Evolutionary conservation across 2,888 invertebrate species (phyloP).

Genomic region (Caenorhabditis angaria): DNA sequence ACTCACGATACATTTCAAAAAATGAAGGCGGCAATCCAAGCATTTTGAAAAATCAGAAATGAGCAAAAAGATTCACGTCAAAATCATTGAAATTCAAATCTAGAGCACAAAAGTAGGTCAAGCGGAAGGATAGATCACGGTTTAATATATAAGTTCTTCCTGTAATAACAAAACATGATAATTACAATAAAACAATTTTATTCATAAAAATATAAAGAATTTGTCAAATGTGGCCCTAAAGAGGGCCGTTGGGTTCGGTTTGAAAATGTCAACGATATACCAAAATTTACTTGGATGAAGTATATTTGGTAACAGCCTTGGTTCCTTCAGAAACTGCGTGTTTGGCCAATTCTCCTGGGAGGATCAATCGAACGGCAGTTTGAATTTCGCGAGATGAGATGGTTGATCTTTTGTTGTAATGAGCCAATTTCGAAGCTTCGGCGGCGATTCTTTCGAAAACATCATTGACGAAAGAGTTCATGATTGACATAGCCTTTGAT

Average conservation of each 20-base stretch:
- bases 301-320: conserved; percentile 49
- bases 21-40: too few relatives aligned
- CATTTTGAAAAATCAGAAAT: too few relatives aligned
- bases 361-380: conserved; percentile 66
- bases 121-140: too few relatives aligned
- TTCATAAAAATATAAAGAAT: too few relatives aligned
- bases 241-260: conserved; percentile 61
- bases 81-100: too few relatives aligned
- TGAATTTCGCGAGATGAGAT: conserved; percentile 81
- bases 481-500: conserved; percentile 80
- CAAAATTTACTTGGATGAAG: conserved; percentile 38
- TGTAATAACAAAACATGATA: too few relatives aligned
- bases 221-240: conserved; percentile 63
- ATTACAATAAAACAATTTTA: too few relatives aligned
- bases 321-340: conserved; percentile 48
- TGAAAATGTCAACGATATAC: background rate
- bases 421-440: conserved; percentile 76
- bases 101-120: too few relatives aligned
- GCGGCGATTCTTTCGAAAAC: conserved; percentile 81
- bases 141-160: too few relatives aligned
- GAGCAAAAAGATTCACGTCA: too few relatives aligned
- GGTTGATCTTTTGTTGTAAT: conserved; percentile 79
- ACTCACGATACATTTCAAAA: too few relatives aligned
- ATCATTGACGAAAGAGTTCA: conserved; percentile 83
- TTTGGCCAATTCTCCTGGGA: conserved; percentile 49